Conservation (phyloP, 2,113 vertebrate genomes). For the Psephotus haematonotus region DNA sequence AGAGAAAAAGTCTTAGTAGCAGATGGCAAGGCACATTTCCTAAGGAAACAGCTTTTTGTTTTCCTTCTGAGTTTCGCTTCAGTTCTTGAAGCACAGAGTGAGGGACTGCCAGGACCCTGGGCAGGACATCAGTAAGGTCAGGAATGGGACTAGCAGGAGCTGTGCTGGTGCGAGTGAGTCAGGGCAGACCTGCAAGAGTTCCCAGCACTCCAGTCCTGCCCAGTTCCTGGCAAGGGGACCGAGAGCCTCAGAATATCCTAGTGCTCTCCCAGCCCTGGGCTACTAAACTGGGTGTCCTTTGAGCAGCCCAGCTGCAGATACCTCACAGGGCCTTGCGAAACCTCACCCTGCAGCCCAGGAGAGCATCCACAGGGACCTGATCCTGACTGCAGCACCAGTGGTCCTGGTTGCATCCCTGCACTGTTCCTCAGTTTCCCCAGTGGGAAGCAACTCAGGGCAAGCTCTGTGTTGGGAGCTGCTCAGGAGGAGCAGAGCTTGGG, state of each 20-base stretch:
- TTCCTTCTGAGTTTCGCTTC: background rate
- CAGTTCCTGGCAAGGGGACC: accelerated
- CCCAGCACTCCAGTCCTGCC: background rate
- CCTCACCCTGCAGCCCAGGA: background rate
- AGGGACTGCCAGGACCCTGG: background rate
- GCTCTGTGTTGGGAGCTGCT: accelerated
- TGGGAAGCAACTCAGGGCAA: accelerated
- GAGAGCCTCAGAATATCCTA: background rate
- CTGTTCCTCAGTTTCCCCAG: background rate
- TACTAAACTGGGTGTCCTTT: background rate
- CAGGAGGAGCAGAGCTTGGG: background rate
- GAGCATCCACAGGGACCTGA: background rate
- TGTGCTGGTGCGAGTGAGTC: background rate
- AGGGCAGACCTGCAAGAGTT: background rate
- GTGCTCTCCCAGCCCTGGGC: background rate
- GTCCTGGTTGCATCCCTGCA: background rate
- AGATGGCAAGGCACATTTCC: constrained; percentile 27
- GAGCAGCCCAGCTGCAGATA: background rate
- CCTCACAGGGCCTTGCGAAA: background rate
- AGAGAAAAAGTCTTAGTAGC: background rate
- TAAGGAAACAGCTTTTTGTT: background rate
- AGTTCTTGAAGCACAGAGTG: background rate
- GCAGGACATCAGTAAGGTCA: background rate
- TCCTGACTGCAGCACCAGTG: accelerated
- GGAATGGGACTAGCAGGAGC: background rate